Evolutionary conservation across 2,113 vertebrate species (phyloP), one percentile per base, ranked within the genome.

Genomic region (Phalacrocorax carbo): DNA sequence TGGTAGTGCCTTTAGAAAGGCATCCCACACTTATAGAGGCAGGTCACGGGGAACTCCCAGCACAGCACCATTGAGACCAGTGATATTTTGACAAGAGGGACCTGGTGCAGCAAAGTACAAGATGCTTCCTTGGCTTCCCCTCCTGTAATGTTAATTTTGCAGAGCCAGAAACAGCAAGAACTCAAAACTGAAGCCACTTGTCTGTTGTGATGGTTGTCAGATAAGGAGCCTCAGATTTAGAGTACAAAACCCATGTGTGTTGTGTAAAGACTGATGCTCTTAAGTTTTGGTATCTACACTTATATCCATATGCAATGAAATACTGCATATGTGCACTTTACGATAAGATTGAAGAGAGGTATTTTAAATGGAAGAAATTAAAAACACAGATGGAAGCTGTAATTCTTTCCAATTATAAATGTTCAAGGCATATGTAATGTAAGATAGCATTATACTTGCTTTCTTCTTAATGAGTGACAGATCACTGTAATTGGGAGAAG

Each of bases 371-470:
- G 78, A 75, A 96, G 96, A 91, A 93, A 95, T 97, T 96, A 96
- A 96, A 96, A 95, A 86, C 95, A 95, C 97, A 97, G 97, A 97
- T 96, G 96, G 97, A 90, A 96, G 95, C 87, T 93, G 84, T 97
- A 97, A 97, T 94, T 97, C 97, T 96, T 95, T 86, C 93, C 95
- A 96, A 96, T 96, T 97, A 97, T 85, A 78, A 88, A 69, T 26
- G 3, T 96, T 96, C 38, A 62, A 96, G 72, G 60, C 93, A 68
- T 90, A 82, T 91, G 93, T 95, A 96, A 96, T 75, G 42, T 90
- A 93, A 91, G 84, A 94, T 57, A 81, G 7, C 78, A 81, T 93
- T 97, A 93, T 55, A 70, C 68, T 96, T 88, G 66, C 82, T 88
- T 94, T 77, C 91, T 94, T 85, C 94, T 95, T 96, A 95, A 96